Base-by-base conservation (phyloP, 1,140 invertebrate genomes). In the Thrips palmi region DNA sequence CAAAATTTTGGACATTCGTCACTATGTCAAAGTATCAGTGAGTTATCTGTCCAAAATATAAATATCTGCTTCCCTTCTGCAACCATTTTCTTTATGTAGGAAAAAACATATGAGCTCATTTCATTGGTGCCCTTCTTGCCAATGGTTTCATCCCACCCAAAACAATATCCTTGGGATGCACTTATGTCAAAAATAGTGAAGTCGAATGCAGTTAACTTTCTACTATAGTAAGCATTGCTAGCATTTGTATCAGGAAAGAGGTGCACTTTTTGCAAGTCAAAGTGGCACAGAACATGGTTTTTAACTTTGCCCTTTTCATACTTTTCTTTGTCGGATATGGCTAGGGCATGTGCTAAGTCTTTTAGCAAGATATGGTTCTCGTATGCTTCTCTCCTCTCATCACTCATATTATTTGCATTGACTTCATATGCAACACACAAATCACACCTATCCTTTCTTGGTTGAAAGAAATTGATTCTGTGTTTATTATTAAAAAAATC, bases 201-300 rank as follows among this genome's bases (percentile, higher is more conserved):
- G 11, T 45, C 43, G 28, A 39, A 45, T n/a, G 37, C 36, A 24
- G 31, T 19, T 28, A 45, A 33, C 18, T 39, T 40, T 30, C 29
- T 25, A 29, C 44, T 44, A 31, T 45, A 45, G 21, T 40, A 45
- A 25, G 34, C 23, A 11, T 24, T 33, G 10, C 35, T 39, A 12
- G 45, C 39, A n/a, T 40, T 19, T 25, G 22, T 20, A 14, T 20
- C 17, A 15, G 41, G 22, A 19, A 28, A 20, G 18, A 14, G 20
- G 17, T 27, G 18, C 25, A 44, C 32, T 33, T 14, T 17, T 33
- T 45, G 41, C 17, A 44, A 34, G 24, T 45, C 40, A 29, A 43
- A 37, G 39, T 18, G 21, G 17, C 2, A n/a, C 17, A 42, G 20
- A 12, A 20, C 18, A 17, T 29, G 14, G 10, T 38, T 33, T 11